Conservation (phyloP, 2,113 vertebrate genomes). For the Apus apus region DNA sequence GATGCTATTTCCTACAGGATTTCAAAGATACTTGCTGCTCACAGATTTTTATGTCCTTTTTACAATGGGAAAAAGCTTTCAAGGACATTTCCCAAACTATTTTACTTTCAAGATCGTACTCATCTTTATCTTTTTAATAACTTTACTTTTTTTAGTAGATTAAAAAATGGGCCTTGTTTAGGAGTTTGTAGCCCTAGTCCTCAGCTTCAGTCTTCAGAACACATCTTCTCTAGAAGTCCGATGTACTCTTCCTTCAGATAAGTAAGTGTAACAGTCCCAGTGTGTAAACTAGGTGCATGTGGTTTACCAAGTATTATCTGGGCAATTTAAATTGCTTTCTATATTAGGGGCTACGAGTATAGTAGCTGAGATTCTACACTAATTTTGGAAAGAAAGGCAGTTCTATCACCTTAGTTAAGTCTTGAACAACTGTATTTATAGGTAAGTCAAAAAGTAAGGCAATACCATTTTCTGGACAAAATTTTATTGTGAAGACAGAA, state of each 20-base stretch:
- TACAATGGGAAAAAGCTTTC: background rate
- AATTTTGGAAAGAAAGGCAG: background rate
- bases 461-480: background rate
- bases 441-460: background rate
- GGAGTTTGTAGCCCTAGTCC: background rate
- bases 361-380: background rate
- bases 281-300: background rate
- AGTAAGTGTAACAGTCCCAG: background rate
- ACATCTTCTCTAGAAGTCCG: background rate
- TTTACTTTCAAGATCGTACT: background rate
- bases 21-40: background rate
- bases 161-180: background rate
- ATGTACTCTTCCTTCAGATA: background rate
- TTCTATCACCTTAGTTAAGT: background rate
- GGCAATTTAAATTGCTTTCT: background rate
- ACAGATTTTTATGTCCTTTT: background rate
- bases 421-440: background rate
- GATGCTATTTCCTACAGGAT: background rate
- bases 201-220: background rate
- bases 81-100: background rate
- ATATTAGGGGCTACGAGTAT: background rate
- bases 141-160: background rate
- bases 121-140: slow-evolving; percentile 7
- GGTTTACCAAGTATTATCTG: background rate
- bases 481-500: background rate